Evolutionary conservation across 1,140 invertebrate species (phyloP), one percentile per base, ranked within the genome.

Genomic region (Drosophila triauraria): DNA sequence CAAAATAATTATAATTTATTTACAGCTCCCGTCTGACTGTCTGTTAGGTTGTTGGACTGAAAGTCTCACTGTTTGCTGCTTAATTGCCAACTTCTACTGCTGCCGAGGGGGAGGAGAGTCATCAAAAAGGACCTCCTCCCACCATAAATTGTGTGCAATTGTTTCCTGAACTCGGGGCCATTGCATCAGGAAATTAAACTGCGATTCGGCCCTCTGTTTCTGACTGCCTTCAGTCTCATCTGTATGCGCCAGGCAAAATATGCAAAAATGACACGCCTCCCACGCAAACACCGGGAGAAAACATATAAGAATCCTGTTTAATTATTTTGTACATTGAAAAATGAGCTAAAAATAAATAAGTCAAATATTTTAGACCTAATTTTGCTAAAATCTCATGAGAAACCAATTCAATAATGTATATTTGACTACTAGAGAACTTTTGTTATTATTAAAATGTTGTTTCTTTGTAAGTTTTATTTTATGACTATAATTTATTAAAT

Each of bases 1-100:
- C 69, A 67, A 57, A 70, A 76, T 84, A 74, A 77, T 80, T 80
- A 90, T 88, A 90, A 88, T 90, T 88, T 88, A 90, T 88, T 88
- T 88, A 88, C 74, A 50, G 63, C 32, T 59, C 23, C 64, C 44
- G 59, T 25, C 59, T 65, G 57, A n/a, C 20, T 46, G 51, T 74
- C 63, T 75, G 77, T 47, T 47, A 59, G 61, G 40, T 35, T 53
- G 64, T 30, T 69, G 75, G 30, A 44, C 42, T 38, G 58, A 75
- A 79, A 63, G 78, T 79, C 62, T 56, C 47, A 56, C 44, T 65
- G 68, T 38, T 78, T 78, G 48, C 70, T 79, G 75, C 83, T 85
- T 82, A 90, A 91, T 88, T 90, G 85, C 65, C 48, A 65, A 80
- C 50, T 64, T 77, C 72, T 82, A 65, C 59, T 58, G 53, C n/a